Percentiles rank a stretch among this genome's conserved stretches.
Conservation (phyloP, 64 coral and sea anemone species). For the Montipora cactus region DNA sequence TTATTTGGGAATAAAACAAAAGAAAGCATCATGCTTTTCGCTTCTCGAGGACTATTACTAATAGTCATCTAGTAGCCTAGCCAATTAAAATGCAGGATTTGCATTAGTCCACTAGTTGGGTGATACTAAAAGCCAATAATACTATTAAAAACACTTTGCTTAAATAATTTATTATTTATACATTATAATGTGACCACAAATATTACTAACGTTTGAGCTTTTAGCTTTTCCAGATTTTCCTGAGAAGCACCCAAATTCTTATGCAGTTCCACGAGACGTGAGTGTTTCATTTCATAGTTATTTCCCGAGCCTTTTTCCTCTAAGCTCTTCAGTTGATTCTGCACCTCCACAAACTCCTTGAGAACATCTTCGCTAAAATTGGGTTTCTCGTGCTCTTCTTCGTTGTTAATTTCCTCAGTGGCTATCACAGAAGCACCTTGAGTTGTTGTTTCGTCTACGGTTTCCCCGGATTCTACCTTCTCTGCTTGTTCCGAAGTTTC, state of each 20-base stretch:
- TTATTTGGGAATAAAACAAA: too few species aligned
- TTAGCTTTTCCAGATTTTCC: conserved; percentile 60
- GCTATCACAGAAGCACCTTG: background rate
- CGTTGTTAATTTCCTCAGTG: background rate
- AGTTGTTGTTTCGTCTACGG: conserved; percentile 5
- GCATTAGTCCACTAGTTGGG: too few species aligned
- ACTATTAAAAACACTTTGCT: too few species aligned
- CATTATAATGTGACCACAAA: background rate
- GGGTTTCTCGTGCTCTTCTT: conserved; percentile 72
- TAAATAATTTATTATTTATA: too few species aligned
- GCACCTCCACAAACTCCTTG: conserved; percentile 80
- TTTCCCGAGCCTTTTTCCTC: conserved; percentile 69
- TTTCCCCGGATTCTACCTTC: too few species aligned
- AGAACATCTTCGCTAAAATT: conserved; percentile 88
- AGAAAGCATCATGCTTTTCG: too few species aligned
- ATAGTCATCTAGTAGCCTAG: too few species aligned
- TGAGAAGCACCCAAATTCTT: conserved; percentile 50
- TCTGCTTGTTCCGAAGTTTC: background rate
- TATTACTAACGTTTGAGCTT: conserved; percentile 82
- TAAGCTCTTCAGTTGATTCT: conserved; percentile 73
- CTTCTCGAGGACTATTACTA: too few species aligned
- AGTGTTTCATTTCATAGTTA: conserved; percentile 59
- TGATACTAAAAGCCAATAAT: too few species aligned
- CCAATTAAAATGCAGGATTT: too few species aligned
- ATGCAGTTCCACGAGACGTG: conserved; percentile 69